phyloP scores from a whole-genome alignment of 2,888 invertebrate species.

The Xylota sylvarum region DNA sequence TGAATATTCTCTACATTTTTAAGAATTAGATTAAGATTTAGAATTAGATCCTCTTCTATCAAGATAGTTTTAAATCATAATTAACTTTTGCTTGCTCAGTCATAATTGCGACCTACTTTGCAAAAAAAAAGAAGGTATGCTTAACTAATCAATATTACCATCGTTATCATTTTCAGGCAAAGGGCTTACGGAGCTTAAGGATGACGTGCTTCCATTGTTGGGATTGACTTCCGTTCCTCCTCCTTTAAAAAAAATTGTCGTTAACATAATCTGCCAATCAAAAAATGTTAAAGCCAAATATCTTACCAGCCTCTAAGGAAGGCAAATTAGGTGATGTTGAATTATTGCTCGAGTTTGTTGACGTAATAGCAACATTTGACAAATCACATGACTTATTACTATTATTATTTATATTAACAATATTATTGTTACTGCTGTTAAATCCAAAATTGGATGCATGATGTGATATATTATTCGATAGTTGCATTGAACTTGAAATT shows the following conservation, averaged over 20 bases:
- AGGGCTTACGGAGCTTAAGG: conserved; percentile 84
- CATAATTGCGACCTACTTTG: too few species aligned
- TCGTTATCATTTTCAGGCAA: conserved; percentile 84
- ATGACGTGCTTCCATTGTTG: conserved; percentile 83
- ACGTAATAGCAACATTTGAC: conserved; percentile 81
- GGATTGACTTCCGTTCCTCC: conserved; percentile 80
- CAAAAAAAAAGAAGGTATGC: not conserved
- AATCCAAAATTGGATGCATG: conserved; percentile 82
- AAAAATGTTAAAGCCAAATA: conserved; percentile 1
- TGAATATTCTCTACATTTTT: too few species aligned
- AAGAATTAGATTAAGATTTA: too few species aligned
- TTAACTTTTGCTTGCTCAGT: too few species aligned
- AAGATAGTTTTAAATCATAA: too few species aligned
- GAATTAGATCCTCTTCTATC: too few species aligned
- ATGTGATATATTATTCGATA: conserved; percentile 82
- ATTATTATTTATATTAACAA: conserved; percentile 75
- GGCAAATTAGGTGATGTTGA: conserved; percentile 84
- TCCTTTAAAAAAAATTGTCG: conserved; percentile 34
- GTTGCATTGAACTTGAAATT: conserved; percentile 83
- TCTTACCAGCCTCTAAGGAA: conserved; percentile 81
- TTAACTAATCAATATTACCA: conserved; percentile 79
- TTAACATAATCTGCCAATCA: not conserved
- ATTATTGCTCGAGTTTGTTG: conserved; percentile 84
- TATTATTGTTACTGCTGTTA: conserved; percentile 79
- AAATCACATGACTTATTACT: conserved; percentile 80